Base-by-base conservation (phyloP, 1,140 invertebrate genomes). In the Agrilus planipennis region DNA sequence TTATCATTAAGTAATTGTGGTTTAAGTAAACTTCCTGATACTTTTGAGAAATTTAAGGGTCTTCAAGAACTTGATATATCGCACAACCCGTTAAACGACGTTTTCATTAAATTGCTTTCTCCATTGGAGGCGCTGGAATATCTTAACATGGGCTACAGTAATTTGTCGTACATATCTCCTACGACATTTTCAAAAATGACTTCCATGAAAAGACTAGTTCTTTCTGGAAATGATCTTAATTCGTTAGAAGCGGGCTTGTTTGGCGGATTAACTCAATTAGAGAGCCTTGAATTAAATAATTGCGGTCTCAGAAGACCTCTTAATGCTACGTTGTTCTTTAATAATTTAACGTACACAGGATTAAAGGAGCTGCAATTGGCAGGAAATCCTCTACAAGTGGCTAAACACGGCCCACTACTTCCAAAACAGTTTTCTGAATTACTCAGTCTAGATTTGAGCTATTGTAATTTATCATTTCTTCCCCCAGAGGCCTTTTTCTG, bases 111-210 rank as follows among this genome's bases (percentile, higher is more conserved):
- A 50, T 54, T 81, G 11, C 57, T 81, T n/a, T 72, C 73, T 1
- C 78, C 78, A 0, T 54, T 82, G 2, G 70, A 73, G 25, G 73
- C 73, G 15, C 58, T 82, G 9, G 73, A 79, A 59, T 77, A 76
- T 52, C 59, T 82, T 7, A 78, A 82, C 51, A 82, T 82, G 77
- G 77, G 78, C 5, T 79, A 79, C 49, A 79, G 78, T 58, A 75
- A 76, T 53, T 60, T 82, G 7, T 75, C 75, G 2, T 66, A 76
- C 42, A 71, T 81, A 20, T 72, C 72, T 6, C 75, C 72, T 16
- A 68, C 74, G 4, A 77, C 76, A 2, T 82, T 82, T 54, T 70
- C 75, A 1, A 72, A 77, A 53, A 81, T 81, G 77, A 77, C 74
- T 0, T 72, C 72, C 1, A 67, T 81, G 51, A 77, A 72, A 49